Base-by-base conservation (phyloP, 2,113 vertebrate species). In the Ictidomys tridecemlineatus region DNA sequence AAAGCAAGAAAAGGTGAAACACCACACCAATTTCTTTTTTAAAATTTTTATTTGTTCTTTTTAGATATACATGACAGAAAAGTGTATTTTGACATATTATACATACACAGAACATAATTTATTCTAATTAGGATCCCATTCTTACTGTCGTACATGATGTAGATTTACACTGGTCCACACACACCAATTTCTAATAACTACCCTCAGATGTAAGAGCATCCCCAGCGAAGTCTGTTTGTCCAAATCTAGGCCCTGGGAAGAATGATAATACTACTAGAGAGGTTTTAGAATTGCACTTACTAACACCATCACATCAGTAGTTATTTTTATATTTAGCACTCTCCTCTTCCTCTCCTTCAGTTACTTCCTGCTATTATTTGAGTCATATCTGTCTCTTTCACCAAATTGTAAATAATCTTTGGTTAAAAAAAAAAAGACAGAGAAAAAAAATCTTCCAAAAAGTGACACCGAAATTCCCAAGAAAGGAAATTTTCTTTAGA, bases 281-380 rank as follows among this genome's bases (percentile, higher is more conserved):
- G 12, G 5, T 89, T 92, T 69, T n/a, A 51, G 74, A 89, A 69
- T 77, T 39, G 20, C 9, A 39, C 37, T 79, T n/a, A 56, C 58
- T 85, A 73, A 77, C 63, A 42, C 1, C 9, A 24, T 88, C 58
- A 28, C 10, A 77, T 67, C 51, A 76, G 39, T 51, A 56, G 48
- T 39, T 51, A 13, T 72, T 85, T 95, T 96, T 95, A 93, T 85
- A 80, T 82, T 85, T 93, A 94, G 42, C 26, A 22, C 11, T 92
- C 18, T 70, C 18, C 30, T 34, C 8, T 18, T 89, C 51, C 65
- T 70, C 65, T 34, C 63, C 32, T 95, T 63, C 53, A 72, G 67
- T 93, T 34, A 73, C 48, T 85, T 91, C 67, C 73, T 94, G 37
- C 42, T 94, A 89, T 95, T 89, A 76, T 89, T 42, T n/a, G 51